Evolutionary conservation across 2,888 invertebrate species (phyloP), one percentile per base, ranked within the genome.

Genomic region (Xanthorhoe spadicearia): DNA sequence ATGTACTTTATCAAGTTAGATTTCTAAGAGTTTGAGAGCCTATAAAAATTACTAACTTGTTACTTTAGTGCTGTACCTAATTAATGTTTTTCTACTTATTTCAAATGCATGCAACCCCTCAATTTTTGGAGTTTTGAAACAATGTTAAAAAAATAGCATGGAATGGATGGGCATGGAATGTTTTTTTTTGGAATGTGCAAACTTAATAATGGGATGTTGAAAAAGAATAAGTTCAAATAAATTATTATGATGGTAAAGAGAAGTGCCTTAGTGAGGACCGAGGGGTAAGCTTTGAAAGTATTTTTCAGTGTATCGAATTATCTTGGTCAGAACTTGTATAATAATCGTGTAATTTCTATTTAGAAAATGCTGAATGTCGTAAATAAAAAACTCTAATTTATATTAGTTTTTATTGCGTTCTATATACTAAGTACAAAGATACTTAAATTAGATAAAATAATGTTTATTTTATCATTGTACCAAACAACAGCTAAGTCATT

Each of bases 191-290:
- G 9, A 4, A 3, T 43, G 13, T 43, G 1, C 38, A 10, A n/a
- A n/a, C 23, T 23, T 23, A 23, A 23, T 23, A 23, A 23, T 23
- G 1, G 23, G 32, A 43, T 43, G 13, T 13, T 43, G 13, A 13
- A 13, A 43, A 13, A 3, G 1, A 43, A 13, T 4, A 2, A 4
- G 13, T 43, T 43, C 4, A 13, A 46, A 56, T 43, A n/a, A 43
- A 17, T 15, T 59, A 6, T 32, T n/a, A 51, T 28, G 70, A 74
- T 73, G 76, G 74, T 74, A 77, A 73, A 75, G 79, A 61, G 59
- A 74, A 81, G 81, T 81, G 81, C 81, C 81, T 81, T 81, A 80
- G 74, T 62, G 59, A 71, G 74, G 78, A 80, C 74, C 63, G 62
- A 71, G 74, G 76, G 80, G 74, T 74, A 65, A 48, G 68, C 72